phyloP scores from a whole-genome alignment of 2,797 vertebrate species.

The Calcarius lapponicus region DNA sequence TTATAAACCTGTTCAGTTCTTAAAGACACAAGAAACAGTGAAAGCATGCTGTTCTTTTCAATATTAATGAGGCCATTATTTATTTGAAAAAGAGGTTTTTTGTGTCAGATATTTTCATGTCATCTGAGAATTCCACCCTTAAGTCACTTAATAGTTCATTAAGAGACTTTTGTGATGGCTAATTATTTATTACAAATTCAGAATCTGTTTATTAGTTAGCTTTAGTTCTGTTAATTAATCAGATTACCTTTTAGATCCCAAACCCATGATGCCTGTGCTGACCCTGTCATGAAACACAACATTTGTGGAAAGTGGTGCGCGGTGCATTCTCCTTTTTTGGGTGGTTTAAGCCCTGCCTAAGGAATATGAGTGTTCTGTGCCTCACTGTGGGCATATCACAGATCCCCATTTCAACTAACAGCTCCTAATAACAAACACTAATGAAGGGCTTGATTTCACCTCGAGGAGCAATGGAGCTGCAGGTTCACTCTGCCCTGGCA shows the following conservation, averaged over 20 bases:
- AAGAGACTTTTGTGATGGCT: slow-evolving; percentile 58
- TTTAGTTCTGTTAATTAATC: slow-evolving; percentile 71
- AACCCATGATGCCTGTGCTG: slow-evolving; percentile 6
- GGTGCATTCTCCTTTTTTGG: slow-evolving; percentile 36
- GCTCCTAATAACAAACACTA: neutral
- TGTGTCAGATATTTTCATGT: slow-evolving; percentile 34
- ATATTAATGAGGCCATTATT: slow-evolving; percentile 38
- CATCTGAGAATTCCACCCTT: slow-evolving; percentile 56
- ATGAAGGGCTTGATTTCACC: neutral
- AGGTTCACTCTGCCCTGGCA: neutral
- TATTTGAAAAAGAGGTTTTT: neutral
- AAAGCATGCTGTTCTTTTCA: slow-evolving; percentile 35
- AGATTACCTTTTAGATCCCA: slow-evolving; percentile 50
- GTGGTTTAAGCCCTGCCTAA: slow-evolving; percentile 37
- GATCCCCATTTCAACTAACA: neutral
- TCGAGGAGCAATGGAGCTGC: slow-evolving; percentile 1
- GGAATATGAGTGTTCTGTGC: slow-evolving; percentile 1
- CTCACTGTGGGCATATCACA: neutral
- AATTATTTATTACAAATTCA: slow-evolving; percentile 72
- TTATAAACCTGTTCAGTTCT: slow-evolving; percentile 23
- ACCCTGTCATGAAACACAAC: neutral
- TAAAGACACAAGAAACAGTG: slow-evolving; percentile 40
- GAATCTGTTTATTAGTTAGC: slow-evolving; percentile 60
- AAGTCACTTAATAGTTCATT: slow-evolving; percentile 44
- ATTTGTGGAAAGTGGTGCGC: neutral